phyloP scores from a whole-genome alignment of 2,113 vertebrate genomes.

The Etheostoma spectabile region DNA sequence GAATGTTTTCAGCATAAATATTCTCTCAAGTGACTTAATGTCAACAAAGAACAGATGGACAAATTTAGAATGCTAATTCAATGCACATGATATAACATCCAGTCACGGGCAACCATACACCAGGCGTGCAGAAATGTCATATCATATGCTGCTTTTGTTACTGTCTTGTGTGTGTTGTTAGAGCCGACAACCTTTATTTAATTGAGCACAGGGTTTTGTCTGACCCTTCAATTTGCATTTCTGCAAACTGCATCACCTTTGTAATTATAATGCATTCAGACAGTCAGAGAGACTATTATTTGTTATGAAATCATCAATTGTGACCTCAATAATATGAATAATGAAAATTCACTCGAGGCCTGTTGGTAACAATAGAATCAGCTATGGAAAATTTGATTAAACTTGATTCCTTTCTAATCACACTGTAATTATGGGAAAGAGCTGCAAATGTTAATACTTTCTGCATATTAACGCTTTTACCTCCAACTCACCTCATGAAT shows the following conservation, averaged over 20 bases:
- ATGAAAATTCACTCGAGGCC: neutral
- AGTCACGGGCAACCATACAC: neutral
- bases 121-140: neutral
- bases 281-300: constrained; percentile 7
- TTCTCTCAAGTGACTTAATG: constrained; percentile 29
- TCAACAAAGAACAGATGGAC: constrained; percentile 34
- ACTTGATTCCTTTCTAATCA: constrained; percentile 27
- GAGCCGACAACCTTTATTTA: neutral
- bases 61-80: constrained; percentile 24
- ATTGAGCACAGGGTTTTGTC: constrained; percentile 1
- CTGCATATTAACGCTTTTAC: constrained; percentile 40
- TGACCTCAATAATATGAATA: neutral
- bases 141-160: constrained; percentile 2
- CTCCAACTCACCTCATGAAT: constrained; percentile 29
- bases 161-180: neutral
- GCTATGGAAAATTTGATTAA: constrained; percentile 16
- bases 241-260: neutral
- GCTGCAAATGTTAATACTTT: constrained; percentile 11
- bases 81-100: constrained; percentile 9
- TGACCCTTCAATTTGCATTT: constrained; percentile 8
- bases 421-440: constrained; percentile 21
- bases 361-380: constrained; percentile 27
- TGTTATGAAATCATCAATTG: constrained; percentile 18
- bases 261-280: constrained; percentile 20
- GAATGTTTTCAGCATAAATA: constrained; percentile 6